Evolutionary conservation across 2,113 vertebrate genomes (phyloP).

Genomic region (Bagarius yarrelli): DNA sequence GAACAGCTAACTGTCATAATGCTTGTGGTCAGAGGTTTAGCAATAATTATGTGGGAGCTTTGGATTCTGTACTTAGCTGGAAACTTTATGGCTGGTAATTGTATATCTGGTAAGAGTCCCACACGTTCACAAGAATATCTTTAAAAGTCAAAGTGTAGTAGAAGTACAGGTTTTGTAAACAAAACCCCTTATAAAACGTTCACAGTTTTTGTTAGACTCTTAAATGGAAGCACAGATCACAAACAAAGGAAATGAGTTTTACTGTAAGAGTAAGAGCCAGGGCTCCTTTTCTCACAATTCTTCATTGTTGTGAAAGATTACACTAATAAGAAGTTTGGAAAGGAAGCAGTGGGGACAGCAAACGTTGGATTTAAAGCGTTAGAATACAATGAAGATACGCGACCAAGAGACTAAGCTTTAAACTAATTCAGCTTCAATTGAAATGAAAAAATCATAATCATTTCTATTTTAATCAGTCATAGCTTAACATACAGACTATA

Average conservation of each 20-base stretch:
- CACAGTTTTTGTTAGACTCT: too few relatives aligned
- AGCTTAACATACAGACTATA: too few relatives aligned
- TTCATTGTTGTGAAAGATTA: neutral
- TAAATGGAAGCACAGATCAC: neutral
- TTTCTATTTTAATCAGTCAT: too few relatives aligned
- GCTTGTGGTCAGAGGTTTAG: neutral
- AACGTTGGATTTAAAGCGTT: neutral
- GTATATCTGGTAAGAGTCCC: neutral
- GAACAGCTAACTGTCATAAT: slow-evolving; percentile 1
- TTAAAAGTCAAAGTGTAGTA: neutral
- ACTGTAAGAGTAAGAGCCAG: neutral
- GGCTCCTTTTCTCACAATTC: neutral
- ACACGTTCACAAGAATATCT: neutral
- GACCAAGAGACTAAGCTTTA: neutral
- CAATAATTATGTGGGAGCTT: slow-evolving; percentile 20
- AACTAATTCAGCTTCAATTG: too few relatives aligned
- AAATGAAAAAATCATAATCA: too few relatives aligned
- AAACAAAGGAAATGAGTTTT: neutral
- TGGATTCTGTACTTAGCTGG: slow-evolving; percentile 3
- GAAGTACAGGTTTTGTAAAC: neutral
- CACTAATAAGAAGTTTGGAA: neutral
- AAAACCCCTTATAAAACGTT: neutral
- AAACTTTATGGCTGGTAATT: neutral
- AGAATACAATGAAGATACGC: neutral
- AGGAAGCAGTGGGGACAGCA: neutral